Evolutionary conservation across 2,888 invertebrate genomes (phyloP).

Genomic region (Gastrophysa polygoni): DNA sequence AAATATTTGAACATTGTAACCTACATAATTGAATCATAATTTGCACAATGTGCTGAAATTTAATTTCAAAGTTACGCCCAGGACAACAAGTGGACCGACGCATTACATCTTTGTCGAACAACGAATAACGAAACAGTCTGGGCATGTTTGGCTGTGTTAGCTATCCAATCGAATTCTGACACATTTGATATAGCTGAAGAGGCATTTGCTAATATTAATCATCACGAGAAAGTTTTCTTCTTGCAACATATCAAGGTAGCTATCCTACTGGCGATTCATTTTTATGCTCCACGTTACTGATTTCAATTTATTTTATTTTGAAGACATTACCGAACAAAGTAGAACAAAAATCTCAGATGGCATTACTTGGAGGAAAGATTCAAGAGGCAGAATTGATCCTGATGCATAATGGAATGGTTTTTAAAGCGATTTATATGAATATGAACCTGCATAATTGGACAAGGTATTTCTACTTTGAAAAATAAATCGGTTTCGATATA

Average conservation of each 20-base stretch:
- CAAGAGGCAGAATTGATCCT: slow-evolving; percentile 75
- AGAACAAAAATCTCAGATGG: slow-evolving; percentile 70
- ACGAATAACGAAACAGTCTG: slow-evolving; percentile 74
- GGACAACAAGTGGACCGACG: slow-evolving; percentile 73
- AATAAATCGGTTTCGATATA: too few relatives aligned
- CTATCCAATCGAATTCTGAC: slow-evolving; percentile 79
- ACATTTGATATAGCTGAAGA: slow-evolving; percentile 88
- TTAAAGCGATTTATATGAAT: slow-evolving; percentile 75
- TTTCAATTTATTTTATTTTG: background rate
- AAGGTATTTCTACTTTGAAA: slow-evolving; percentile 58
- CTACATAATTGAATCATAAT: too few relatives aligned
- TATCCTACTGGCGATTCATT: background rate
- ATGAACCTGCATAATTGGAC: slow-evolving; percentile 76
- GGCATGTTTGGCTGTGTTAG: slow-evolving; percentile 92
- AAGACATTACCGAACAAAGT: slow-evolving; percentile 62
- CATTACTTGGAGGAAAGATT: slow-evolving; percentile 70
- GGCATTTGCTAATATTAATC: slow-evolving; percentile 89
- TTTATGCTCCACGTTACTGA: background rate
- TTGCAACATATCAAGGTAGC: slow-evolving; percentile 79
- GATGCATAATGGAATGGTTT: slow-evolving; percentile 69
- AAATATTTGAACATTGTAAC: too few relatives aligned
- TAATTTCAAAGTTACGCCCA: slow-evolving; percentile 65
- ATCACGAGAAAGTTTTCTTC: slow-evolving; percentile 85
- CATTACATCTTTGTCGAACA: slow-evolving; percentile 52
- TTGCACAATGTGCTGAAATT: background rate